Conservation (phyloP, 2,797 vertebrate genomes). For the Denticeps clupeoides region DNA sequence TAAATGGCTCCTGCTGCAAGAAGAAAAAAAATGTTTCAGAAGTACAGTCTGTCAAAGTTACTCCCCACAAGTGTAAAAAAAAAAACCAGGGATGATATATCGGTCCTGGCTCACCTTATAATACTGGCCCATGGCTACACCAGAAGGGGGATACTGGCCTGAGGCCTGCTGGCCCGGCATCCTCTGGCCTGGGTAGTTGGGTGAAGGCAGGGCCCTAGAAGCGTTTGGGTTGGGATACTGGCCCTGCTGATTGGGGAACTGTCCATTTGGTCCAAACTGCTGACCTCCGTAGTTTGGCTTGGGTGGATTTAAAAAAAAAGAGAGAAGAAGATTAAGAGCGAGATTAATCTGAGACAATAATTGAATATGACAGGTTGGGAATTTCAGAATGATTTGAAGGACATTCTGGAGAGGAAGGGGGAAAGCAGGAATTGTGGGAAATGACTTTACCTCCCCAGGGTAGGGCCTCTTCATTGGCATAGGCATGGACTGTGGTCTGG, state of each 20-base stretch:
- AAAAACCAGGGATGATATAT: neutral
- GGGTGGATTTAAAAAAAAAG: slow-evolving; percentile 11
- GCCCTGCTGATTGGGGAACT: slow-evolving; percentile 92
- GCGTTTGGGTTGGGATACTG: slow-evolving; percentile 84
- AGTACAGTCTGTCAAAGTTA: neutral
- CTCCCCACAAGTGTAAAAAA: neutral
- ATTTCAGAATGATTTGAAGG: too few species aligned
- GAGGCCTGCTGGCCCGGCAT: slow-evolving; percentile 87
- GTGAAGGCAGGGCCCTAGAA: slow-evolving; percentile 83
- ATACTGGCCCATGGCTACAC: slow-evolving; percentile 91
- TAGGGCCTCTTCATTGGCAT: slow-evolving; percentile 95
- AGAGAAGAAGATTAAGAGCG: neutral
- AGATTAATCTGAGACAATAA: too few species aligned
- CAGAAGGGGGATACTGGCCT: slow-evolving; percentile 84
- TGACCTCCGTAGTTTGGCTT: slow-evolving; percentile 87
- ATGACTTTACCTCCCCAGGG: slow-evolving; percentile 90
- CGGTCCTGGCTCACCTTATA: slow-evolving; percentile 73
- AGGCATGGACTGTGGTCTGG: slow-evolving; percentile 79
- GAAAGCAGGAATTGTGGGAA: too few species aligned
- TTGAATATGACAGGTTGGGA: too few species aligned
- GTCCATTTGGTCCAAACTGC: slow-evolving; percentile 93
- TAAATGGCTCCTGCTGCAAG: slow-evolving; percentile 76
- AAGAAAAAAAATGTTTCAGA: slow-evolving; percentile 6
- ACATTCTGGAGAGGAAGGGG: too few species aligned
- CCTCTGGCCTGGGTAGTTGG: slow-evolving; percentile 87